Evolutionary conservation across 2,888 invertebrate species (phyloP).

Genomic region (Fabriciana adippe): DNA sequence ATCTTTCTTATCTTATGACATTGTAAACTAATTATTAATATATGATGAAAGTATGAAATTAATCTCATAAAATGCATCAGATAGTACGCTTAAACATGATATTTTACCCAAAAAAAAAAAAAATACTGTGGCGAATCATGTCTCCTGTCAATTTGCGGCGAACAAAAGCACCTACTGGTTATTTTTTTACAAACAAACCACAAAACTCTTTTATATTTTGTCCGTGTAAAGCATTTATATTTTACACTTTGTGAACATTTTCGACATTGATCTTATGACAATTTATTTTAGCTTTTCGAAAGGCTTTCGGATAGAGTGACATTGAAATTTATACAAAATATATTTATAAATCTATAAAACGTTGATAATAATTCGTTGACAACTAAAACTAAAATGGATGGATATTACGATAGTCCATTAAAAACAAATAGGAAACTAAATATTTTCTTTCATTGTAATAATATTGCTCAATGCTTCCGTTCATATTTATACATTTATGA

Average conservation of each 20-base stretch:
- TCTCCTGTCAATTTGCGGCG: conserved; percentile 31
- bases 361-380: too few relatives aligned
- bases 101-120: conserved; percentile 3
- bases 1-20: too few relatives aligned
- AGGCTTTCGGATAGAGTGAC: too few relatives aligned
- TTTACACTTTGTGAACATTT: neutral
- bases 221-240: neutral
- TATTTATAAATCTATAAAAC: too few relatives aligned
- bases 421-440: neutral
- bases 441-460: neutral
- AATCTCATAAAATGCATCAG: neutral
- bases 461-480: neutral
- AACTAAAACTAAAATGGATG: too few relatives aligned
- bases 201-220: conserved; percentile 10
- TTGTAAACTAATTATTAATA: too few relatives aligned
- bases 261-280: neutral
- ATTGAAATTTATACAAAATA: too few relatives aligned
- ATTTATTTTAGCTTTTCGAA: too few relatives aligned
- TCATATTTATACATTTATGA: conserved; percentile 5
- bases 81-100: too few relatives aligned
- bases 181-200: conserved; percentile 10
- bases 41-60: neutral
- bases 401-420: too few relatives aligned
- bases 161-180: conserved; percentile 4
- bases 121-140: conserved; percentile 23